phyloP scores from a whole-genome alignment of 2,113 vertebrate species.

The Elachura formosa region DNA sequence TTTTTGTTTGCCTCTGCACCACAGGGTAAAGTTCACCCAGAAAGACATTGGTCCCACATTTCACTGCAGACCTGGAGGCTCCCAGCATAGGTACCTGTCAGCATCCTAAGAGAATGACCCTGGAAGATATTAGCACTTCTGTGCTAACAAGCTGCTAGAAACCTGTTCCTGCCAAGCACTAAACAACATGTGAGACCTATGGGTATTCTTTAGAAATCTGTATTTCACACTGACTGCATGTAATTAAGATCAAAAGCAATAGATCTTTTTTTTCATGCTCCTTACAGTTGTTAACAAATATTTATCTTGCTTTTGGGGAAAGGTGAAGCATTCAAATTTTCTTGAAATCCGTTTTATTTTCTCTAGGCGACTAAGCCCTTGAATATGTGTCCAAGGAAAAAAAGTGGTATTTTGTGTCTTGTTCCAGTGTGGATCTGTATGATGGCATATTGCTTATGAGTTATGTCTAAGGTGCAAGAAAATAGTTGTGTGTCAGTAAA shows the following conservation, averaged over 20 bases:
- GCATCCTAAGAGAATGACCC: neutral
- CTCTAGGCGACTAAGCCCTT: neutral
- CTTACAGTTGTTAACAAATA: neutral
- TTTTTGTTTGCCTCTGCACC: neutral
- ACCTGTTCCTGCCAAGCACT: neutral
- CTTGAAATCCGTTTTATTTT: neutral
- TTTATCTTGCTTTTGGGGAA: neutral
- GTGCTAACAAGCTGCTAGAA: neutral
- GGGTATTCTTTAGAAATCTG: neutral
- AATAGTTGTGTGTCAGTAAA: neutral
- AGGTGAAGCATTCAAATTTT: neutral
- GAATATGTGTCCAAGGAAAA: neutral
- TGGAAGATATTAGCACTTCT: neutral
- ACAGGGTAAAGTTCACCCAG: neutral
- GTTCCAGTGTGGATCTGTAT: neutral
- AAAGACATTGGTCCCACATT: neutral
- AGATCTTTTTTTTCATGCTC: neutral
- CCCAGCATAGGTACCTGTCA: rapidly evolving
- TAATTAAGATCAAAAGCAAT: neutral
- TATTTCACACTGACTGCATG: neutral
- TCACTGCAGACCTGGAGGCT: neutral
- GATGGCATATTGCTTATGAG: neutral
- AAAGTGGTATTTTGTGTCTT: neutral
- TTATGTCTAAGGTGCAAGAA: neutral
- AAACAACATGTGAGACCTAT: neutral